Conservation (phyloP, 2,113 vertebrate species). For the Phoxinus phoxinus region DNA sequence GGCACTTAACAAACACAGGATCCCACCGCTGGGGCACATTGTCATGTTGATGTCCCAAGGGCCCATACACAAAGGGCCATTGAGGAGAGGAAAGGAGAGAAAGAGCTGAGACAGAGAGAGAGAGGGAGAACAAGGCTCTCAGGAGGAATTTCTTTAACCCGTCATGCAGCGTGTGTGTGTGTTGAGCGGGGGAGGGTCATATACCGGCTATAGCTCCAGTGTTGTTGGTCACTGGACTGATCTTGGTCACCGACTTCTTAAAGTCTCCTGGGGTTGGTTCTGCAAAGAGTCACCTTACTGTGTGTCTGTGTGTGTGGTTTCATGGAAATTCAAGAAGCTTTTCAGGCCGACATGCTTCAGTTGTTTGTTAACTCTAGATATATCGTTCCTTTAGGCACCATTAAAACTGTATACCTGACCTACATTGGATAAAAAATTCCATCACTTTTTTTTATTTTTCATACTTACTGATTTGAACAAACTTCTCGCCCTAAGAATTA, state of each 20-base stretch:
- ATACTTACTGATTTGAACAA: background rate
- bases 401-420: background rate
- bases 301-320: conserved; percentile 24
- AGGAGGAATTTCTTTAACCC: conserved; percentile 55
- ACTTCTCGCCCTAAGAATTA: background rate
- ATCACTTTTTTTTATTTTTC: conserved; percentile 26
- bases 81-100: conserved; percentile 61
- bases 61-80: conserved; percentile 69
- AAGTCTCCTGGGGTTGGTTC: conserved; percentile 36
- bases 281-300: conserved; percentile 41
- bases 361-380: conserved; percentile 8
- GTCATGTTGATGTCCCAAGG: conserved; percentile 77
- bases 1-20: conserved; percentile 79
- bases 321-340: conserved; percentile 38
- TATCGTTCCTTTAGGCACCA: background rate
- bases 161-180: conserved; percentile 45
- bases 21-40: conserved; percentile 76
- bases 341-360: conserved; percentile 7
- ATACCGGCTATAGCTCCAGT: conserved; percentile 11
- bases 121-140: conserved; percentile 52
- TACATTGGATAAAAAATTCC: background rate
- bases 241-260: conserved; percentile 40
- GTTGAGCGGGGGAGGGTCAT: conserved; percentile 45
- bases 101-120: conserved; percentile 38
- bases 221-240: conserved; percentile 53